Conservation (phyloP, 1,140 invertebrate species). For the Coenobita brevimanus region DNA sequence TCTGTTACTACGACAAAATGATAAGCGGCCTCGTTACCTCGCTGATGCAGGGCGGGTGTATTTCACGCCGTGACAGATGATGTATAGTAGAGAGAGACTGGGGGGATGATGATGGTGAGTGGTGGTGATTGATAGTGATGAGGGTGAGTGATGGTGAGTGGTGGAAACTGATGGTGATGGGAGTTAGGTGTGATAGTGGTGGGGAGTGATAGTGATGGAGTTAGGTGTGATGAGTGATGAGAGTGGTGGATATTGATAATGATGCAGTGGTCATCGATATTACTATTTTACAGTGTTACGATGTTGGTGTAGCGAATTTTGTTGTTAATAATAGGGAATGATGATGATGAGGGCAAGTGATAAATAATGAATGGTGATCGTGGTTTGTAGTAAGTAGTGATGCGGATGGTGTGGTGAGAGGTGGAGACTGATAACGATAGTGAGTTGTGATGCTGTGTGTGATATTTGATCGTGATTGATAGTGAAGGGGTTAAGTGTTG, state of each 20-base stretch:
- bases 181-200: too few relatives aligned
- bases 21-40: constrained; percentile 39
- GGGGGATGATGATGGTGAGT: background rate
- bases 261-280: background rate
- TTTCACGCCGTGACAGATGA: constrained; percentile 26
- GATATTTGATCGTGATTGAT: too few relatives aligned
- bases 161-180: background rate
- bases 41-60: constrained; percentile 29
- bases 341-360: too few relatives aligned
- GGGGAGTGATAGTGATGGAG: background rate
- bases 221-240: constrained; percentile 19
- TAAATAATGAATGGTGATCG: too few relatives aligned
- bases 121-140: too few relatives aligned
- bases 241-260: background rate
- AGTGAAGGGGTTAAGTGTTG: too few relatives aligned
- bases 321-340: too few relatives aligned
- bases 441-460: too few relatives aligned
- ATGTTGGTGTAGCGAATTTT: background rate
- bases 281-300: background rate
- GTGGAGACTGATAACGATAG: too few relatives aligned
- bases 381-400: too few relatives aligned
- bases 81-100: background rate
- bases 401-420: too few relatives aligned
- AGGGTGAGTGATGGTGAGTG: background rate
- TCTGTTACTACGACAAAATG: constrained; percentile 53